Percentiles rank a stretch among this genome's conserved stretches.
phyloP scores from a whole-genome alignment of 2,797 vertebrate species.

The Phrynocephalus vlangalii region DNA sequence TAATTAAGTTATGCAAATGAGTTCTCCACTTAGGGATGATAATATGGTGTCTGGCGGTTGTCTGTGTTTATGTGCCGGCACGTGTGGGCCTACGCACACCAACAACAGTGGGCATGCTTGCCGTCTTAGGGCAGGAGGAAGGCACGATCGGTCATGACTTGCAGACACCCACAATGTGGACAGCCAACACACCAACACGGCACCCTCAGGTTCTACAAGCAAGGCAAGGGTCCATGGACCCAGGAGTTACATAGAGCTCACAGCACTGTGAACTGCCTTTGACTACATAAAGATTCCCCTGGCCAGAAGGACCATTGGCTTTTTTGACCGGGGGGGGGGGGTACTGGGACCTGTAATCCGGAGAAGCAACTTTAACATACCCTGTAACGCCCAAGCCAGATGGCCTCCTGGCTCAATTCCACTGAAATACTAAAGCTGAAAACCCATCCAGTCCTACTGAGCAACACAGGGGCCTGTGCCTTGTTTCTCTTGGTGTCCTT shows the following conservation, averaged over 20 bases:
- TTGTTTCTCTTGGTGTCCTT: neutral
- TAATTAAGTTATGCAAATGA: slow-evolving; percentile 55
- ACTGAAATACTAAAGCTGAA: neutral
- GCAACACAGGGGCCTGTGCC: neutral
- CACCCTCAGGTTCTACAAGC: neutral
- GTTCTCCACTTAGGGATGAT: slow-evolving; percentile 43
- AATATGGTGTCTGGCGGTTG: slow-evolving; percentile 42
- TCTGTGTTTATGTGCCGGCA: slow-evolving; percentile 29
- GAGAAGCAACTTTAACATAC: too few species aligned
- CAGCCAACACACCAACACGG: too few species aligned
- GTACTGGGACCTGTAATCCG: too few species aligned
- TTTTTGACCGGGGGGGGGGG: too few species aligned
- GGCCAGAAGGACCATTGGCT: too few species aligned
- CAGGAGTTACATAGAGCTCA: neutral
- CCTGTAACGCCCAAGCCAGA: neutral
- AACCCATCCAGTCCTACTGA: too few species aligned
- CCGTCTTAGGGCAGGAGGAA: neutral
- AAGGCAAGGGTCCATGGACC: neutral
- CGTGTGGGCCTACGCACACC: neutral
- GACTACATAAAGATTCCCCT: too few species aligned
- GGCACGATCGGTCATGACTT: too few species aligned
- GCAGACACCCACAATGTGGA: too few species aligned
- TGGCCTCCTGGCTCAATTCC: neutral
- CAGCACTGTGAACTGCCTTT: too few species aligned
- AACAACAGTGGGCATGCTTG: neutral